phyloP scores from a whole-genome alignment of 2,797 vertebrate species.

The Epinephelus coioides region DNA sequence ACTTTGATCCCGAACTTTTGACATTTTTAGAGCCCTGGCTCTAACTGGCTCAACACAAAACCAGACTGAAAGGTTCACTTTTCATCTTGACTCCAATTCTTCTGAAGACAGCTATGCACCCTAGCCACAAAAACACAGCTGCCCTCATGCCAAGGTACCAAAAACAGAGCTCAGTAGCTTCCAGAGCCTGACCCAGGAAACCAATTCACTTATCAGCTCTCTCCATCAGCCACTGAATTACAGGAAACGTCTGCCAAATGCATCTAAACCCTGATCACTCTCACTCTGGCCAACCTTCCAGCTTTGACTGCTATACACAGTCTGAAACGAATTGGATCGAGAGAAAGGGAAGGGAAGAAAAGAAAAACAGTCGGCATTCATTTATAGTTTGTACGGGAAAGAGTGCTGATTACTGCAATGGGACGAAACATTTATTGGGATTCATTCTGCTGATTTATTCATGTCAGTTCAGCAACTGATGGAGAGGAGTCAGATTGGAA shows the following conservation, averaged over 20 bases:
- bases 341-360: background rate
- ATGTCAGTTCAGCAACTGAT: conserved; percentile 65
- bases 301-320: conserved; percentile 57
- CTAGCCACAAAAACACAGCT: conserved; percentile 31
- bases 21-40: conserved; percentile 6
- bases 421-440: conserved; percentile 75
- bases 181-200: conserved; percentile 55
- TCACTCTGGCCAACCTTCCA: conserved; percentile 61
- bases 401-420: conserved; percentile 73
- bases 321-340: conserved; percentile 54
- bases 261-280: conserved; percentile 70
- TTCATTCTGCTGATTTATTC: conserved; percentile 79
- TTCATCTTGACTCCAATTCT: conserved; percentile 19
- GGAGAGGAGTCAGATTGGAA: conserved; percentile 60
- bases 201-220: conserved; percentile 80
- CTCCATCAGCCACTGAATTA: conserved; percentile 76
- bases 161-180: conserved; percentile 46
- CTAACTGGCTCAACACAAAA: conserved; percentile 7
- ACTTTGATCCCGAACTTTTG: conserved; percentile 19
- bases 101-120: conserved; percentile 21
- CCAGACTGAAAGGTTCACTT: conserved; percentile 25
- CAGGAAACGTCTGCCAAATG: conserved; percentile 77
- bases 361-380: conserved; percentile 59
- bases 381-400: conserved; percentile 75
- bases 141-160: conserved; percentile 45